Evolutionary conservation across 2,888 invertebrate species (phyloP), one percentile per base, ranked within the genome.

Genomic region (Philopedon plagiatum): DNA sequence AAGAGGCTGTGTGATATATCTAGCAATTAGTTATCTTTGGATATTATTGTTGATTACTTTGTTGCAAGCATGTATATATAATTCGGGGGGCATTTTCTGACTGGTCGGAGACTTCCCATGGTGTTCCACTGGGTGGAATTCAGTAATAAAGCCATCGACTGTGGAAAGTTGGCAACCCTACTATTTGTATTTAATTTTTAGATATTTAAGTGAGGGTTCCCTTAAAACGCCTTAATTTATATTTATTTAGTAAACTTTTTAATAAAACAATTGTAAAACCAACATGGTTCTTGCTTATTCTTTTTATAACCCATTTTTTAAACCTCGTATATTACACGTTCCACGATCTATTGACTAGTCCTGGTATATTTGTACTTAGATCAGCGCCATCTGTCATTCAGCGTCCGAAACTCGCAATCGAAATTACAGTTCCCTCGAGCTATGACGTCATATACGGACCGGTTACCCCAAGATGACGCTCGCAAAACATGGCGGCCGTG

Each of bases 401-500:
- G 15, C 0, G n/a, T 26, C 2, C 11, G 3, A 54, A 51, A 0
- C 18, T 15, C 2, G 0, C 8, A 15, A 5, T 7, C 1, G 9
- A 9, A 29, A 29, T n/a, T 15, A 18, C 41, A 68, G 61, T 13
- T 32, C 57, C 19, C 62, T 56, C 34, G 41, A 1, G 11, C n/a
- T 19, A 64, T 64, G 64, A 70, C 58, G 62, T 63, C 69, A 57
- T 8, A 56, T 57, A 41, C 21, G 57, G 41, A 44, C 46, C 34
- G 29, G 54, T 29, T 44, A 15, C 62, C 58, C 13, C 23, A 7
- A 78, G 80, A 75, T 78, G 79, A 68, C 76, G 73, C 69, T 51
- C n/a, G 21, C 26, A 26, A 60, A 75, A 78, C 65, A 82, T 81
- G 81, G 81, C 79, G 73, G 76, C 73, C 79, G 80, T 83, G 83